A percentile compares a stretch with the other conserved stretches of the same genome.
Conservation (phyloP, 2,797 vertebrate species). For the Tenualosa thibaudeaui region DNA sequence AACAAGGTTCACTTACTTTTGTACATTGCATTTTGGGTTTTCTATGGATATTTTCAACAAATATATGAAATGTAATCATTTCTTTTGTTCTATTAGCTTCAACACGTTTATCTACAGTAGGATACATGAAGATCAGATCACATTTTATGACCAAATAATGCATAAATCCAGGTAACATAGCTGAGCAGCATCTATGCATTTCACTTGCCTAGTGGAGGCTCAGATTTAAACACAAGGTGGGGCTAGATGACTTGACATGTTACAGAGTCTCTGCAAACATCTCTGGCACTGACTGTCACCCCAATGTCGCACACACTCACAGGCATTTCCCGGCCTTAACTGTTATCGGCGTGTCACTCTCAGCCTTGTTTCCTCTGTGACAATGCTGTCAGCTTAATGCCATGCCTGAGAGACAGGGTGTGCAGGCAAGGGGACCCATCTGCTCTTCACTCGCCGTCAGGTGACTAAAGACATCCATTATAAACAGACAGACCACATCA, state of each 20-base stretch:
- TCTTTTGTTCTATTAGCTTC: too few relatives aligned
- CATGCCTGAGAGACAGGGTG: constrained; percentile 41
- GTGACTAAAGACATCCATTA: constrained; percentile 16
- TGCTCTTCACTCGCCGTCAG: constrained; percentile 22
- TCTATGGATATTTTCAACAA: too few relatives aligned
- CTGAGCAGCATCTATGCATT: not conserved
- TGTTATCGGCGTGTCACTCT: constrained; percentile 27
- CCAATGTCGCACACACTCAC: not conserved
- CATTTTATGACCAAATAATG: too few relatives aligned
- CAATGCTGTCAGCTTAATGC: constrained; percentile 58
- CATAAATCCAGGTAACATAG: too few relatives aligned
- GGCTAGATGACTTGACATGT: constrained; percentile 62
- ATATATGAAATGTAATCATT: too few relatives aligned
- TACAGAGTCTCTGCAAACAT: not conserved
- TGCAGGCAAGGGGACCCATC: constrained; percentile 33
- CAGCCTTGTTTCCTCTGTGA: constrained; percentile 28
- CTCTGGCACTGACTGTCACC: not conserved
- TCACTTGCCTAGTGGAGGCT: constrained; percentile 27
- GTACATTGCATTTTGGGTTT: too few relatives aligned
- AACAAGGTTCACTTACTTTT: too few relatives aligned
- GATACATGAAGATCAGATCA: too few relatives aligned
- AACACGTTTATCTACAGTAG: too few relatives aligned
- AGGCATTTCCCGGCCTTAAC: not conserved
- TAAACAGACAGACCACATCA: constrained; percentile 28
- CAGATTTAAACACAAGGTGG: constrained; percentile 66